Conservation (phyloP, 2,888 invertebrate genomes). For the Pammene aurita region DNA sequence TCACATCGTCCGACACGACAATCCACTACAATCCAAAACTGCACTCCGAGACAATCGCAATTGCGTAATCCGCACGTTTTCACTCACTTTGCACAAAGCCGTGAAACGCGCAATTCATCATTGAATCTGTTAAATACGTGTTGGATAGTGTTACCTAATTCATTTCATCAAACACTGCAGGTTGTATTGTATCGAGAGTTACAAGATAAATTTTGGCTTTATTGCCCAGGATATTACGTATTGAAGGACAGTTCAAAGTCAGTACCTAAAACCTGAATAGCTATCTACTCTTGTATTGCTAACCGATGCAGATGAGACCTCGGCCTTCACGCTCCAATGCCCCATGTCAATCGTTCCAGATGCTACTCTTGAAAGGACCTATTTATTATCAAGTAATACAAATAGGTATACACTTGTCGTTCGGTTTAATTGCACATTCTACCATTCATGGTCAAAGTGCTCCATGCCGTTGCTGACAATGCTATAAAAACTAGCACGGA, state of each 20-base stretch:
- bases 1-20: constrained; percentile 44
- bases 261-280: background rate
- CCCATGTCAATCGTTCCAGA: constrained; percentile 64
- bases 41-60: constrained; percentile 37
- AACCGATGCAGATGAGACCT: constrained; percentile 61
- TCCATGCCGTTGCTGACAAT: background rate
- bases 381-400: constrained; percentile 50
- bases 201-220: no score
- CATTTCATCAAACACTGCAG: background rate
- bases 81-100: constrained; percentile 70
- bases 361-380: constrained; percentile 64
- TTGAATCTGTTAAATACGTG: constrained; percentile 24
- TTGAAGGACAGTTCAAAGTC: no score
- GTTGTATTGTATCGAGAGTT: background rate
- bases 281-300: constrained; percentile 19
- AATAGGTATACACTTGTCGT: constrained; percentile 41
- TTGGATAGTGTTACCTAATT: constrained; percentile 1
- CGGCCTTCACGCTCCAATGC: constrained; percentile 76
- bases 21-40: constrained; percentile 20
- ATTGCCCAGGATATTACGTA: no score
- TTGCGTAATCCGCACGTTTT: constrained; percentile 59
- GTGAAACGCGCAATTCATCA: constrained; percentile 56
- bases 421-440: constrained; percentile 18
- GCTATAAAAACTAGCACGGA: background rate
- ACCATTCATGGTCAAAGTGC: constrained; percentile 13